Base-by-base conservation (phyloP, 2,113 vertebrate genomes). In the Saiga tatarica region DNA sequence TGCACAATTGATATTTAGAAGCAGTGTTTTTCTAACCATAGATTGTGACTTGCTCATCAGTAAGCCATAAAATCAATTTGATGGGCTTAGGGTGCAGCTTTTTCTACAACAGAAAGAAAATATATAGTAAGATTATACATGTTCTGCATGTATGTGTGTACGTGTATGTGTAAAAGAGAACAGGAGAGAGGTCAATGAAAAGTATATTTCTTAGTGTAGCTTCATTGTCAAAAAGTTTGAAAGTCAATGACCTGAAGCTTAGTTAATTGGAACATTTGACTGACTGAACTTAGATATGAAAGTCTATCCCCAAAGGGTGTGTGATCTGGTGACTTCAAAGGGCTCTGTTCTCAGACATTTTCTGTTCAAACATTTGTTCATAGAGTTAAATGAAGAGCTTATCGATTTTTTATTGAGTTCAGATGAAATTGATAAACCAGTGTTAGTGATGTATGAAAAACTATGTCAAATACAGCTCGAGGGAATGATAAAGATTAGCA, bases 351-450 rank as follows among this genome's bases (percentile, higher is more conserved):
- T 93, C 67, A 86, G 45, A 67, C 6, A 39, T 85, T 64, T 91
- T 39, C 59, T 88, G n/a, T 76, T 95, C 45, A 47, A 91, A 84
- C 39, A 85, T 85, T 96, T 96, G 64, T 87, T 86, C 81, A 53
- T n/a, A 88, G 64, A 82, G 67, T 64, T 91, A 14, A 39, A 6
- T 81, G 82, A 85, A 53, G 26, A 91, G 21, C 39, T 94, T 90
- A 87, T 53, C 16, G 62, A 60, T 92, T 81, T 97, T 95, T 94
- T 36, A 87, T 81, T 94, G 57, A 59, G 28, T 93, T 91, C 36
- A 92, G 33, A 91, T 91, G 25, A 94, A 96, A 95, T 53, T 88
- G 36, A 94, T 95, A 57, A 97, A 52, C 36, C 39, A 85, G 17
- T 52, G 25, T 90, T 88, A n/a, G 33, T 67, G 28, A 60, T 87